Evolutionary conservation across 1,140 invertebrate species (phyloP).

Genomic region (Papilio polyxenes): DNA sequence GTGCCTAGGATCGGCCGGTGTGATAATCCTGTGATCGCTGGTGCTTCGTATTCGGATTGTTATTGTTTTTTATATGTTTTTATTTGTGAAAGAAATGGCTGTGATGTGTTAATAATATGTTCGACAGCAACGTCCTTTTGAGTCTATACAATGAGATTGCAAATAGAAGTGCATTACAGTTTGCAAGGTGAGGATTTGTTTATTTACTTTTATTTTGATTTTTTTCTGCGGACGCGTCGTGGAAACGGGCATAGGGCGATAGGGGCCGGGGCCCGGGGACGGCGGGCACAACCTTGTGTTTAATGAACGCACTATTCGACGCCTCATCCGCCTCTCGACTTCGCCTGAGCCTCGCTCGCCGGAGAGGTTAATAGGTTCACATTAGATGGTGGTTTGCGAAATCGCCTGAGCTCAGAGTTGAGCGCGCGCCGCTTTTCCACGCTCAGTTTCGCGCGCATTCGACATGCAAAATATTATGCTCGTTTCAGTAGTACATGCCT

Average conservation of each 20-base stretch:
- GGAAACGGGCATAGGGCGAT: slow-evolving; percentile 49
- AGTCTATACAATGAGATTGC: slow-evolving; percentile 80
- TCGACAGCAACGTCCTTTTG: slow-evolving; percentile 76
- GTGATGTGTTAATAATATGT: slow-evolving; percentile 80
- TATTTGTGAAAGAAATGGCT: slow-evolving; percentile 74
- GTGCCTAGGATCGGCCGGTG: slow-evolving; percentile 74
- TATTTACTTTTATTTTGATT: slow-evolving; percentile 74
- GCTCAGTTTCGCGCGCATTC: slow-evolving; percentile 71
- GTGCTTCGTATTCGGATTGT: slow-evolving; percentile 75
- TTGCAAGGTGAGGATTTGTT: slow-evolving; percentile 77
- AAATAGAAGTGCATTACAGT: slow-evolving; percentile 78
- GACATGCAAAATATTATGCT: slow-evolving; percentile 52
- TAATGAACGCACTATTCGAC: slow-evolving; percentile 73
- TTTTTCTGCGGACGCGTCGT: slow-evolving; percentile 49
- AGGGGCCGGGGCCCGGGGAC: slow-evolving; percentile 47
- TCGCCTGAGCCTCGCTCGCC: slow-evolving; percentile 73
- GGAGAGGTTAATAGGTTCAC: slow-evolving; percentile 81
- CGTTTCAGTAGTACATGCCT: slow-evolving; percentile 39
- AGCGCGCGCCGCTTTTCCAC: slow-evolving; percentile 70
- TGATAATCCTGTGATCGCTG: slow-evolving; percentile 77
- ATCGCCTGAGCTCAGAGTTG: slow-evolving; percentile 60
- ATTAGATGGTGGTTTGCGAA: slow-evolving; percentile 80
- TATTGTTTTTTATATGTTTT: slow-evolving; percentile 62
- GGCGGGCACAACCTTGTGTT: slow-evolving; percentile 73
- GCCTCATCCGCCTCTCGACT: slow-evolving; percentile 78